Base-by-base conservation (phyloP, 2,888 invertebrate species). In the Operophtera brumata region DNA sequence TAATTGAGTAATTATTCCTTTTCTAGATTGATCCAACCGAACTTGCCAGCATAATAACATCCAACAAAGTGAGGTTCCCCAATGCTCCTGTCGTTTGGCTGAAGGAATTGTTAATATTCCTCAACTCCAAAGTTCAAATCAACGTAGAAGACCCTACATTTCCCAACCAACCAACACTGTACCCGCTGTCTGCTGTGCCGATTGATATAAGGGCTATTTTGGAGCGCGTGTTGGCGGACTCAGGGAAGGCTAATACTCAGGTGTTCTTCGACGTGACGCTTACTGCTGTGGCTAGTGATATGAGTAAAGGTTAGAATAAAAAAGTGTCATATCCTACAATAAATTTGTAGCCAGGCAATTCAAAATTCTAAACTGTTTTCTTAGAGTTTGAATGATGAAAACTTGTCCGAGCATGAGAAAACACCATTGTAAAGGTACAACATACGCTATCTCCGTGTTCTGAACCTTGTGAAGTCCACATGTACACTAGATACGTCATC, bases 251-350 rank as follows among this genome's bases (percentile, higher is more conserved):
- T 6, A 94, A 93, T 63, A 78, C 91, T 6, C 93, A 93, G 69
- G 79, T 94, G 62, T 95, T 95, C 78, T 95, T 93, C 69, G 94
- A 95, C 77, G 92, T 92, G 26, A 92, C 93, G 32, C 82, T 96
- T 12, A 93, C 93, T 6, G 91, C 93, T 11, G 91, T 96, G 88
- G 93, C 94, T 5, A 93, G 92, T 67, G 94, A 95, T 68, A 92
- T 95, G 91, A 92, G 92, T 44, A 94, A 93, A 87, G 94, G 93
- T 85, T 74, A 71, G 73, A 54, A 50, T 30, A 14, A 35, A n/a
- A 41, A 47, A 20, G 20, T 3, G 20, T 20, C 20, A 20, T 20
- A 20, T 20, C 20, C 20, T 20, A 20, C 20, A 20, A 20, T 20
- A 20, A 20, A 2, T 4, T 20, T 2, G 2, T 20, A 20, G 4